Base-by-base conservation (phyloP, 2,888 invertebrate genomes). In the Anthophora plumipes region DNA sequence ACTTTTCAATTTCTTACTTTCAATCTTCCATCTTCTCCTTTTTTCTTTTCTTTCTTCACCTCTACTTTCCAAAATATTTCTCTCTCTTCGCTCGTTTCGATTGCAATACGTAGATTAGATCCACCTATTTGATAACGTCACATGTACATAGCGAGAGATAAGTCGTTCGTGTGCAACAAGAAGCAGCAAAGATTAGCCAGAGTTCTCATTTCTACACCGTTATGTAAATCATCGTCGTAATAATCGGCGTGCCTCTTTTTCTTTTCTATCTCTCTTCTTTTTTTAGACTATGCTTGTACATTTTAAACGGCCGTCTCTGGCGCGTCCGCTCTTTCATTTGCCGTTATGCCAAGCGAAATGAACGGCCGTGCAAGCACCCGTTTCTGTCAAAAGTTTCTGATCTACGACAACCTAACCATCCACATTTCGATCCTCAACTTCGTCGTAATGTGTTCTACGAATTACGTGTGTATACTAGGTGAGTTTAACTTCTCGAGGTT, bases 281-380 rank as follows among this genome's bases (percentile, higher is more conserved):
- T 48, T 64, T 63, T 60, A 14, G 48, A 20, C 20, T n/a, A n/a
- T n/a, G n/a, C n/a, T n/a, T n/a, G n/a, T n/a, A n/a, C n/a, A 50
- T 14, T 50, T 20, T 48, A 37, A 14, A 14, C 22, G 31, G 37
- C 2, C 31, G 4, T 25, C 50, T 37, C 48, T 50, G 64, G 20
- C 64, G 37, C 20, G 14, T 14, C 20, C 41, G 20, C 31, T 20
- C n/a, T 3, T 7, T 20, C 37, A 7, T 0, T 12, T 20, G 22
- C 14, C 8, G 31, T 6, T 31, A 50, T 63, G 63, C 64, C 64
- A 64, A 64, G 12, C 14, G 48, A 64, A 31, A 37, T 64, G 50
- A 20, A 31, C 22, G 39, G 4, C 37, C 39, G 37, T n/a, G n/a
- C n/a, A n/a, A n/a, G 17, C 9, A 7, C 11, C 17, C 6, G 22